Base-by-base conservation (phyloP, 2,888 invertebrate genomes). In the Raillietiella orientalis region DNA sequence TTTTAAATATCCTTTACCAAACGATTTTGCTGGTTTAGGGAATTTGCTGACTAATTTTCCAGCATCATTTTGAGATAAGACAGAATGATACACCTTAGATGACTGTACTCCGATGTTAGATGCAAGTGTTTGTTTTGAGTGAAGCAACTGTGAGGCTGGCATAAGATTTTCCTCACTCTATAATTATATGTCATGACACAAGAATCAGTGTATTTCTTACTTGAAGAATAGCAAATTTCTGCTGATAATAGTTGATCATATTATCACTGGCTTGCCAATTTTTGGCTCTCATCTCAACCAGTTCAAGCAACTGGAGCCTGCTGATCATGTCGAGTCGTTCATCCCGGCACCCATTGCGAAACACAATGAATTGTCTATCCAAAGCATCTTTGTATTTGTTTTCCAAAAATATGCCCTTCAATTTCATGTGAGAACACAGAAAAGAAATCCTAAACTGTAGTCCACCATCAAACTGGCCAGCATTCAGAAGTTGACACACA, bases 1-100 rank as follows among this genome's bases (percentile, higher is more conserved):
- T 47, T 82, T 77, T 41, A 74, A 75, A 50, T 77, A 79, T 44
- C 72, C 77, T 50, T 79, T 79, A 37, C 75, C 75, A 25, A 75
- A 71, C 38, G 79, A 71, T 47, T 74, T 67, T 8, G 75, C 74
- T 21, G 77, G 75, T 46, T 71, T 71, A 26, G 62, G 53, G 47
- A 72, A 77, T 50, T 77, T 77, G 29, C 77, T n/a, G n/a, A n/a
- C n/a, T n/a, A n/a, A n/a, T n/a, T n/a, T n/a, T n/a, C n/a, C n/a
- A n/a, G n/a, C n/a, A n/a, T n/a, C n/a, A n/a, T n/a, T n/a, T n/a
- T n/a, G n/a, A n/a, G n/a, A n/a, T n/a, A n/a, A n/a, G n/a, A n/a
- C n/a, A n/a, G n/a, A n/a, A n/a, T 4, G 13, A 24, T 25, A n/a
- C 14, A 21, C 3, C 8, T 13, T n/a, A 13, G 14, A 15, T 16